These are phyloP conservation scores for Lamproptera curius DNA, from an alignment of 2,888 invertebrate species.

Conservation along the genomic window DNA sequence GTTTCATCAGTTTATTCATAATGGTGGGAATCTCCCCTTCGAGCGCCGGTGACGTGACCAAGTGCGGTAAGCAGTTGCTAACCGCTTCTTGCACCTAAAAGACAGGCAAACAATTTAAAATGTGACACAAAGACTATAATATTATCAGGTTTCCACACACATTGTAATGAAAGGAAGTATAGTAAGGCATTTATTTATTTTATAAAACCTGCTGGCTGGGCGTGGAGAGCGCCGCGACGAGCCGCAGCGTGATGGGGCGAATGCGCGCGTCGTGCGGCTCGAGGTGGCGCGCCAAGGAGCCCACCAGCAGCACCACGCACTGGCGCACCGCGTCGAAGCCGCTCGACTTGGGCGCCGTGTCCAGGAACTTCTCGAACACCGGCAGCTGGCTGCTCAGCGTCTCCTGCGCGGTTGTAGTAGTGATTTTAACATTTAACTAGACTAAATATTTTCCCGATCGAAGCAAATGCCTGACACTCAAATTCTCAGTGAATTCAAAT, in stretches of 20 bases:
- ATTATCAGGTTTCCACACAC: too few species aligned
- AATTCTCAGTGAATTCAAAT: too few species aligned
- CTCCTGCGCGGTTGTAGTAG: constrained; percentile 54
- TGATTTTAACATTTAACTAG: background rate
- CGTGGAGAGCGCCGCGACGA: constrained; percentile 94
- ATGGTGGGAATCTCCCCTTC: constrained; percentile 93
- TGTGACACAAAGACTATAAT: too few species aligned
- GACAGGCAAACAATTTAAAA: background rate
- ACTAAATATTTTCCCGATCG: background rate
- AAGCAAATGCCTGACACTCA: too few species aligned
- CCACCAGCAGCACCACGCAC: constrained; percentile 97
- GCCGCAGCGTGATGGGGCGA: constrained; percentile 94
- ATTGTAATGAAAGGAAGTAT: too few species aligned
- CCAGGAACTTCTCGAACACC: constrained; percentile 95
- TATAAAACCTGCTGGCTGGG: constrained; percentile 98
- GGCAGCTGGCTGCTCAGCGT: constrained; percentile 88
- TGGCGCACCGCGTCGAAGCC: constrained; percentile 95
- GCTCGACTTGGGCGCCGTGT: constrained; percentile 93
- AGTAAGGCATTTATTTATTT: too few species aligned
- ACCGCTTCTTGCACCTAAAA: constrained; percentile 96
- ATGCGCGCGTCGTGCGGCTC: constrained; percentile 93
- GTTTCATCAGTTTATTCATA: constrained; percentile 91
- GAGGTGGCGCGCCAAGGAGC: constrained; percentile 96
- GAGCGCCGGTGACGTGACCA: constrained; percentile 90
- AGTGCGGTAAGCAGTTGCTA: constrained; percentile 95